Base-by-base conservation (phyloP, 2,888 invertebrate species). In the Hypolimnas misippus region DNA sequence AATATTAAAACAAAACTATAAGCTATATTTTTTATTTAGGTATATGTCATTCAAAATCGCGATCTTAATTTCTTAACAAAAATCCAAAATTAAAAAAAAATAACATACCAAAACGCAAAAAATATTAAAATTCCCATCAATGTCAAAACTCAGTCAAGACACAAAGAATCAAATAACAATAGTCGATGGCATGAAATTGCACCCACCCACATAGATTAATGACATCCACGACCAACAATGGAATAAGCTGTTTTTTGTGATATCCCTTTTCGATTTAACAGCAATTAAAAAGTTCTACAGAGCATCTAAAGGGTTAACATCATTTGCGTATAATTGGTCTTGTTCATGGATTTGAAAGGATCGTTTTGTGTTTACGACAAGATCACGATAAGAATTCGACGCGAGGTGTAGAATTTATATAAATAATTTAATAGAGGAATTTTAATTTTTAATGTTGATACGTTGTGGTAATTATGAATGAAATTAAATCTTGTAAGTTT, bases 201-300 rank as follows among this genome's bases (percentile, higher is more conserved):
- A 82, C 79, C 86, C 88, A 82, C 87, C 87, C 84, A 86, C 84
- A 86, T 82, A 86, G 87, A 89, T 87, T 87, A 84, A 88, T 88
- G 87, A 80, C 79, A 76, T 73, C 70, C 71, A 61, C 64, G 54
- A 64, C 69, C 79, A 75, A 87, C 86, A 87, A 86, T 81, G 74
- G 78, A 66, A 70, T 74, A 65, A 74, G 70, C 78, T 76, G 78
- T 76, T 86, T 87, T 83, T 78, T 76, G 74, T 75, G 63, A 73
- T 79, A 82, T 83, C 85, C 86, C 85, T 82, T 84, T 84, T 84
- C 86, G 86, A 89, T 89, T 90, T 89, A 88, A 85, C 88, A 83
- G 84, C 89, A 91, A 91, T 91, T 90, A 91, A 89, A 89, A 89
- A 89, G 86, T 89, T 89, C 78, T 78, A 77, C 77, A 82, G 78